These are phyloP conservation scores for Peromyscus attwateri DNA, from an alignment of 2,797 vertebrate genomes.

Conservation along the genomic window DNA sequence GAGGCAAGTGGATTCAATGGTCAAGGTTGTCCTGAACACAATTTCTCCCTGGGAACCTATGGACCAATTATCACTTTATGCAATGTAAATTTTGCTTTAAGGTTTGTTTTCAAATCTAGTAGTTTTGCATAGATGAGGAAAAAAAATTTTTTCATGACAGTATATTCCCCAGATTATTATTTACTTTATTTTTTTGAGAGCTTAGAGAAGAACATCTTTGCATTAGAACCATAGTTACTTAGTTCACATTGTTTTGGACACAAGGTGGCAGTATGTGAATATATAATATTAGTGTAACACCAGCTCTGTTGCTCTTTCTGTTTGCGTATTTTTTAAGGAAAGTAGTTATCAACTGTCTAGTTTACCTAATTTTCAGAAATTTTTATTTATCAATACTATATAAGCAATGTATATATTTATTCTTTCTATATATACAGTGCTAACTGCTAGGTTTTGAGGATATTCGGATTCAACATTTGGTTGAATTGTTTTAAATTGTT, in stretches of 20 bases:
- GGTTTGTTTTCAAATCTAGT: not conserved
- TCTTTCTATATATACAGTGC: not conserved
- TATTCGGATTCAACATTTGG: slow-evolving; percentile 20
- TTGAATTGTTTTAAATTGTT: slow-evolving; percentile 51
- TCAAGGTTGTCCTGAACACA: not conserved
- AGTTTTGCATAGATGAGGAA: slow-evolving; percentile 43
- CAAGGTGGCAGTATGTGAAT: slow-evolving; percentile 72
- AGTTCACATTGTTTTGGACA: slow-evolving; percentile 59
- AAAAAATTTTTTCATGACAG: not conserved
- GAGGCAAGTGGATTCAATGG: not conserved
- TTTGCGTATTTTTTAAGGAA: slow-evolving; percentile 13
- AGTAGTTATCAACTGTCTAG: not conserved
- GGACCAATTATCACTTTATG: slow-evolving; percentile 16
- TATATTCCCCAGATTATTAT: not conserved
- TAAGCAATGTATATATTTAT: not conserved
- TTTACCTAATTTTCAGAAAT: not conserved
- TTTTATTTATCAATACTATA: not conserved
- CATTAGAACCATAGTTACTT: not conserved
- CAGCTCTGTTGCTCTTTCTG: not conserved
- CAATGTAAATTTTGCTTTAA: slow-evolving; percentile 35
- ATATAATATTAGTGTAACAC: not conserved
- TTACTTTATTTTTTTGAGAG: not conserved
- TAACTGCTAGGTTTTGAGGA: not conserved
- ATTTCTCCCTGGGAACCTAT: not conserved
- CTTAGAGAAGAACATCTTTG: not conserved